Evolutionary conservation across 2,888 invertebrate species (phyloP).

Genomic region (Synanthedon myopaeformis): DNA sequence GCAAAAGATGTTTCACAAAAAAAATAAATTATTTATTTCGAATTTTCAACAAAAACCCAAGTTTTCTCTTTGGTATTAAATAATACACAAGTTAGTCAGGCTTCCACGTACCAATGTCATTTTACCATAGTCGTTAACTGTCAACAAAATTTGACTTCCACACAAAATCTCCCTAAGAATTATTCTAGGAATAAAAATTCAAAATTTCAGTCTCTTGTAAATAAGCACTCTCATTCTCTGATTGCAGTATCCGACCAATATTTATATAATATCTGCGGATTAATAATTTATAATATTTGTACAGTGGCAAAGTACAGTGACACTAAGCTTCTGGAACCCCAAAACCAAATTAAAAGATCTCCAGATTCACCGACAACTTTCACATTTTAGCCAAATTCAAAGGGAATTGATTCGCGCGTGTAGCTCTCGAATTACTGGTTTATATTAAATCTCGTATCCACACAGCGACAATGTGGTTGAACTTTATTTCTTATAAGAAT

Average conservation of each 20-base stretch:
- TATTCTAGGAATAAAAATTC: too few relatives aligned
- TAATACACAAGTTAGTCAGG: too few relatives aligned
- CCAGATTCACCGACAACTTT: neutral
- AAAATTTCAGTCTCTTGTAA: too few relatives aligned
- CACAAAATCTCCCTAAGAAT: too few relatives aligned
- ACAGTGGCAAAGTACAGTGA: slow-evolving; percentile 15
- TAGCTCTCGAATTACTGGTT: neutral
- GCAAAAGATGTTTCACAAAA: too few relatives aligned
- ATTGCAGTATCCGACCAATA: neutral
- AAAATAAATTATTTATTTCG: too few relatives aligned
- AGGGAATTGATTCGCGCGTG: neutral
- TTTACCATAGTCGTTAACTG: too few relatives aligned
- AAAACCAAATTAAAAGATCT: neutral
- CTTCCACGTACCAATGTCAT: too few relatives aligned
- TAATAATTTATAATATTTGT: slow-evolving; percentile 38
- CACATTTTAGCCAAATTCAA: neutral
- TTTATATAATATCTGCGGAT: slow-evolving; percentile 6
- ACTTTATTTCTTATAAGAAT: neutral
- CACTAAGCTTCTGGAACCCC: slow-evolving; percentile 20
- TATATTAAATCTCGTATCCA: neutral
- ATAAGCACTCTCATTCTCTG: too few relatives aligned
- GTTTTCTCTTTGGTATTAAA: too few relatives aligned
- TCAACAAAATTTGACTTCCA: too few relatives aligned
- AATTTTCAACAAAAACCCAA: too few relatives aligned
- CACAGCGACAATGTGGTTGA: neutral